These are phyloP conservation scores for Solenopsis fugax DNA, from an alignment of 1,140 invertebrate genomes.

Conservation along the genomic window DNA sequence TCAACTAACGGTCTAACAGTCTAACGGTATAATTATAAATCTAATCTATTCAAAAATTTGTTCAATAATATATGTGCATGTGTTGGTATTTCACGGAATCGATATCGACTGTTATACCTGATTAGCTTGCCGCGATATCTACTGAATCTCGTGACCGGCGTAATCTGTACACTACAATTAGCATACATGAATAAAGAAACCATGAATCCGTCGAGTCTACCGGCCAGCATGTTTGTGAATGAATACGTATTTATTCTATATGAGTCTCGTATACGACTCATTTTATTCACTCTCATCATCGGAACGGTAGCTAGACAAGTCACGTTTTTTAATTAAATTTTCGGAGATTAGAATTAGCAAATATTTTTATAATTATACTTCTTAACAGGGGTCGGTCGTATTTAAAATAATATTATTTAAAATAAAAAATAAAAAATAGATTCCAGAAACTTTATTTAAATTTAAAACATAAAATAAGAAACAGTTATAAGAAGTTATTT, in stretches of 20 bases:
- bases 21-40: background rate
- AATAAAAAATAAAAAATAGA: no score
- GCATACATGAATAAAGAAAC: slow-evolving; percentile 76
- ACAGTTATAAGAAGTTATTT: no score
- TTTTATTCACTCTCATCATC: slow-evolving; percentile 31
- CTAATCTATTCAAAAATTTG: background rate
- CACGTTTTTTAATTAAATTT: background rate
- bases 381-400: background rate
- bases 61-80: background rate
- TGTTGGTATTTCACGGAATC: background rate
- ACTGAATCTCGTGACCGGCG: slow-evolving; percentile 71
- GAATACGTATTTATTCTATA: slow-evolving; percentile 62
- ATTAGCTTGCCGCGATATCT: slow-evolving; percentile 37
- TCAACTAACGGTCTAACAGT: background rate
- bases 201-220: slow-evolving; percentile 68
- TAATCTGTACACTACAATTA: slow-evolving; percentile 70
- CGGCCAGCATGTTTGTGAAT: slow-evolving; percentile 56
- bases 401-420: no score
- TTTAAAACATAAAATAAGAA: no score
- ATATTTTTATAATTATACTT: background rate
- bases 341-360: background rate
- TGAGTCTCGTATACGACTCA: slow-evolving; percentile 1
- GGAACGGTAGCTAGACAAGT: background rate
- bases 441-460: no score
- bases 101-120: slow-evolving; percentile 49